Evolutionary conservation across 2,888 invertebrate genomes (phyloP).

Genomic region (Eilema depressum): DNA sequence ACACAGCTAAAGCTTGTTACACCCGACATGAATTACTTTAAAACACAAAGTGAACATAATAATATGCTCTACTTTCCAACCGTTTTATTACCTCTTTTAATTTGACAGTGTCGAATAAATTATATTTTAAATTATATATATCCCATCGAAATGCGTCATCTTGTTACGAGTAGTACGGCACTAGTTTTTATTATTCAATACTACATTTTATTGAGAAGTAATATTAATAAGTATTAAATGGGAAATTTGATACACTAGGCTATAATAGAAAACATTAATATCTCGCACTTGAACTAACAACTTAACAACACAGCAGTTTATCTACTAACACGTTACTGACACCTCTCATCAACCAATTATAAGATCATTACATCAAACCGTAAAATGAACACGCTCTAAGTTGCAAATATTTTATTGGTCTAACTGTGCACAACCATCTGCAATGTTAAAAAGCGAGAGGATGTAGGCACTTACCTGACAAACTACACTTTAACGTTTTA

Average conservation of each 20-base stretch:
- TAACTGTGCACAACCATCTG: slow-evolving; percentile 45
- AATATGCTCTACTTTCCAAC: no score
- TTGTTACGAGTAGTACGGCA: background rate
- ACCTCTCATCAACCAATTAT: slow-evolving; percentile 42
- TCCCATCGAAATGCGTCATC: no score
- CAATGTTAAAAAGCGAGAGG: slow-evolving; percentile 47
- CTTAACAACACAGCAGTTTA: slow-evolving; percentile 19
- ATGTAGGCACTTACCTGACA: slow-evolving; percentile 56
- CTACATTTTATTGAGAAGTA: background rate
- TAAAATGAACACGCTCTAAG: slow-evolving; percentile 32
- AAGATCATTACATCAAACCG: slow-evolving; percentile 38
- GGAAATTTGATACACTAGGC: background rate
- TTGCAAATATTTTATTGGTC: slow-evolving; percentile 44
- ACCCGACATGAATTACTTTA: background rate
- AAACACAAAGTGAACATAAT: background rate
- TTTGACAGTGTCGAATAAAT: background rate
- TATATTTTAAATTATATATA: background rate
- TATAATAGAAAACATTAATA: background rate
- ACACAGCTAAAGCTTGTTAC: background rate
- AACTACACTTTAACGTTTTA: slow-evolving; percentile 61
- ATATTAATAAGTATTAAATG: background rate
- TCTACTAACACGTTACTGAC: slow-evolving; percentile 29
- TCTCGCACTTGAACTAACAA: slow-evolving; percentile 7
- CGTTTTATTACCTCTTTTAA: background rate
- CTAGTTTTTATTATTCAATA: background rate